These are phyloP conservation scores for Augochlora pura DNA, from an alignment of 1,140 invertebrate genomes.

Conservation along the genomic window DNA sequence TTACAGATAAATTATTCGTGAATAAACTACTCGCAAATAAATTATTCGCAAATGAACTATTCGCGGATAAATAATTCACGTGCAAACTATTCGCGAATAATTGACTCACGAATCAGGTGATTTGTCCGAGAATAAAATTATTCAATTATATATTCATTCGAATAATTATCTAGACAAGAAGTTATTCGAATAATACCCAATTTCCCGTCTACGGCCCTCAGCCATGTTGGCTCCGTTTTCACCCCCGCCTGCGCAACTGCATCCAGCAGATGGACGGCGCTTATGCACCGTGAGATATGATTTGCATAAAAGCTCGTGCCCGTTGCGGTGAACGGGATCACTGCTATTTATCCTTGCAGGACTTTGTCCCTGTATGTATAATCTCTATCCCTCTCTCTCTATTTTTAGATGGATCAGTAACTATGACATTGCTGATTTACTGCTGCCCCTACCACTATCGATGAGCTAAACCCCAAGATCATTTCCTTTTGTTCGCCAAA, in stretches of 20 bases:
- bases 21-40: no score
- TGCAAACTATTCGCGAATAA: no score
- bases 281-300: constrained; percentile 51
- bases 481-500: background rate
- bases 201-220: no score
- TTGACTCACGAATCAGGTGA: no score
- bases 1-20: no score
- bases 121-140: no score
- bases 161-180: no score
- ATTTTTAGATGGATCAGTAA: constrained; percentile 9
- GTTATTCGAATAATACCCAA: no score
- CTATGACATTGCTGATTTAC: constrained; percentile 21
- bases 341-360: constrained; percentile 3
- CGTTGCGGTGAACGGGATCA: background rate
- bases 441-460: background rate
- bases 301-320: constrained; percentile 55
- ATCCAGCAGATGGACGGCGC: constrained; percentile 41
- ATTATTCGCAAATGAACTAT: no score
- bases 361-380: background rate
- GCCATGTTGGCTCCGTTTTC: background rate
- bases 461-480: background rate
- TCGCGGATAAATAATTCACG: no score
- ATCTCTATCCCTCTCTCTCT: background rate
- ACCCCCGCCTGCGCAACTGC: background rate
- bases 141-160: no score